Percentiles rank a stretch among this genome's conserved stretches.
Conservation (phyloP, 2,113 vertebrate species). For the Grammomys surdaster region DNA sequence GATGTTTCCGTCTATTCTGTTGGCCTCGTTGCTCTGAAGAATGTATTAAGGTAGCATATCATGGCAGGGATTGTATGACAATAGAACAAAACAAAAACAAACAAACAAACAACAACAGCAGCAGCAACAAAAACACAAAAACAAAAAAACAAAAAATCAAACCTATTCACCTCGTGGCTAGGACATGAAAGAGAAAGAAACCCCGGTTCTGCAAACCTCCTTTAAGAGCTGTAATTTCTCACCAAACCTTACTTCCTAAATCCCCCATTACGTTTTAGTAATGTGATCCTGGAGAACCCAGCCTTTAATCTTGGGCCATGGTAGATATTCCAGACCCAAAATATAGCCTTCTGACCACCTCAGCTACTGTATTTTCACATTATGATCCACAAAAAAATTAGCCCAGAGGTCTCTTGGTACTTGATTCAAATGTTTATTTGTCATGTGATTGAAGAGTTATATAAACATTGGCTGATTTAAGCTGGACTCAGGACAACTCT, state of each 20-base stretch:
- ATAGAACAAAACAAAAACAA: neutral
- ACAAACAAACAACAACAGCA: too few relatives aligned
- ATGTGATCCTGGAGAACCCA: neutral
- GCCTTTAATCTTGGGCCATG: neutral
- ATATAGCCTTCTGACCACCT: neutral
- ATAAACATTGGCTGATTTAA: neutral
- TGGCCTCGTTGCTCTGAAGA: neutral
- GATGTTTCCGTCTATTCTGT: neutral
- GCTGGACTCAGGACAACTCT: neutral
- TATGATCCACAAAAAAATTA: neutral
- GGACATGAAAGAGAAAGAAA: neutral
- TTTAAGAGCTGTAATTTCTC: neutral
- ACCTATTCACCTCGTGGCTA: neutral
- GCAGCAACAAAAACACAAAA: too few relatives aligned
- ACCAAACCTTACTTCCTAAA: neutral
- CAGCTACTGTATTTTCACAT: neutral
- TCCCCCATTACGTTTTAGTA: neutral
- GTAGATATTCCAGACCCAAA: neutral
- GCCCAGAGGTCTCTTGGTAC: neutral
- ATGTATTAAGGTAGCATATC: neutral
- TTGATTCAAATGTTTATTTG: slow-evolving; percentile 21
- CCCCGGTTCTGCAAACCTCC: too few relatives aligned
- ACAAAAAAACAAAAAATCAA: neutral
- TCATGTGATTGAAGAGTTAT: neutral
- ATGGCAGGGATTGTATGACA: neutral